Evolutionary conservation across 64 coral and sea anemone genomes (phyloP), one percentile per base, ranked within the genome.

Genomic region (Dendrophyllia cribrosa): DNA sequence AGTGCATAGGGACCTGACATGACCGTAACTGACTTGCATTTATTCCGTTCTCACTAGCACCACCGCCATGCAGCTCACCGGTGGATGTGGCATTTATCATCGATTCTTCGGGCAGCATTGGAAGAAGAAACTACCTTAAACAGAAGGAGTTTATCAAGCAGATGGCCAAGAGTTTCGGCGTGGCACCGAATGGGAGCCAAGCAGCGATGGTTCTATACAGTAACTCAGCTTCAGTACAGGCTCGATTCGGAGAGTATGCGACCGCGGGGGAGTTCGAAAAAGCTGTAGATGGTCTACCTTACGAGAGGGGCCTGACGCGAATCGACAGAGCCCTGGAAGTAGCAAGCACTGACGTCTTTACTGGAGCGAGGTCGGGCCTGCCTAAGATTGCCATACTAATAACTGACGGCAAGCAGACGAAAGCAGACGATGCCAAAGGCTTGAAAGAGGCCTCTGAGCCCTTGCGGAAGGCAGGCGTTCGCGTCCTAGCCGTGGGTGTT

Each of bases 241-340:
- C 90, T 20, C 87, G 56, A 55, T 88, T 96, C 34, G 90, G 89
- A 79, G 83, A 96, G 80, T 52, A 92, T 47, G 63, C 78, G 8
- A 79, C 72, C 2, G 48, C 81, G 4, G 71, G 75, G 23, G 53
- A 73, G 49, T 96, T 92, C 74, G 62, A 83, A 4, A 62, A 87
- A 50, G 77, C 59, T 15, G 76, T 96, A 0, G 66, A 92, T 1
- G 25, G 58, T 10, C 49, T 96, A 68, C 67, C 62, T 5, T 65
- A 69, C 23, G 59, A 43, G 64, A 51, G 43, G n/a, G 63, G 34
- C 9, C 50, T 11, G n/a, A 50, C 62, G 12, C 82, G 82, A 69
- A 71, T 86, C 50, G 82, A 86, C 62, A 49, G 5, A 8, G 82
- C 82, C 64, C 45, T 96, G n/a, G 59, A 90, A 4, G 20, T 43